Evolutionary conservation across 2,888 invertebrate genomes (phyloP).

Genomic region (Unio pictorum): DNA sequence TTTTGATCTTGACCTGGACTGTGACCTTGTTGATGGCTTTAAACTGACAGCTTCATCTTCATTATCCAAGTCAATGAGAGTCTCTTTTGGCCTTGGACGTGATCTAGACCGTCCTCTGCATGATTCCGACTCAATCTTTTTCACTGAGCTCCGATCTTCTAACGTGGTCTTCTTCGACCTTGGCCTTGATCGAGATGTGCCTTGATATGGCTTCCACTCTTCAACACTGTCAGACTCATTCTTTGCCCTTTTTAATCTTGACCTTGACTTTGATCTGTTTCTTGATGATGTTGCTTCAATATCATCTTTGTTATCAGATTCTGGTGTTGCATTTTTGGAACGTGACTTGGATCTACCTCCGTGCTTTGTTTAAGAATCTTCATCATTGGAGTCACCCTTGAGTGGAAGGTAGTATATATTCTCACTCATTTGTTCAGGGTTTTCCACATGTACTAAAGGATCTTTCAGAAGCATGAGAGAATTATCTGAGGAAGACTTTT

Average conservation of each 20-base stretch:
- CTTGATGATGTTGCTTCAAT: background rate
- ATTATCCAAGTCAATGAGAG: background rate
- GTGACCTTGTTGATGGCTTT: background rate
- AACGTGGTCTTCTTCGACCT: background rate
- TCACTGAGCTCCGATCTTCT: too few species aligned
- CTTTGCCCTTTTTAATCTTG: conserved; percentile 8
- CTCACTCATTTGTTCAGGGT: too few species aligned
- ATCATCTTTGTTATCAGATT: too few species aligned
- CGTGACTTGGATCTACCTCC: too few species aligned
- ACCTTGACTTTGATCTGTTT: conserved; percentile 11
- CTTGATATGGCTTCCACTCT: background rate
- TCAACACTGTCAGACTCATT: conserved; percentile 6
- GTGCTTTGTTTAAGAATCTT: too few species aligned
- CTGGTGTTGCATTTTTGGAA: too few species aligned
- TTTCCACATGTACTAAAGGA: too few species aligned
- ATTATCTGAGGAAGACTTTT: too few species aligned
- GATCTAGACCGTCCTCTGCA: conserved; percentile 3
- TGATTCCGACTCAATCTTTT: background rate
- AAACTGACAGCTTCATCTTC: background rate
- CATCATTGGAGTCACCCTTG: too few species aligned
- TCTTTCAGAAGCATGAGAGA: too few species aligned
- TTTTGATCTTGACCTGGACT: conserved; percentile 3
- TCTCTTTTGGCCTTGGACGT: background rate
- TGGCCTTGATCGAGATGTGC: conserved; percentile 5
- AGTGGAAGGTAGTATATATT: too few species aligned